A percentile compares a stretch with the other conserved stretches of the same genome.
phyloP scores from a whole-genome alignment of 2,797 vertebrate species.

The Tinamus major region DNA sequence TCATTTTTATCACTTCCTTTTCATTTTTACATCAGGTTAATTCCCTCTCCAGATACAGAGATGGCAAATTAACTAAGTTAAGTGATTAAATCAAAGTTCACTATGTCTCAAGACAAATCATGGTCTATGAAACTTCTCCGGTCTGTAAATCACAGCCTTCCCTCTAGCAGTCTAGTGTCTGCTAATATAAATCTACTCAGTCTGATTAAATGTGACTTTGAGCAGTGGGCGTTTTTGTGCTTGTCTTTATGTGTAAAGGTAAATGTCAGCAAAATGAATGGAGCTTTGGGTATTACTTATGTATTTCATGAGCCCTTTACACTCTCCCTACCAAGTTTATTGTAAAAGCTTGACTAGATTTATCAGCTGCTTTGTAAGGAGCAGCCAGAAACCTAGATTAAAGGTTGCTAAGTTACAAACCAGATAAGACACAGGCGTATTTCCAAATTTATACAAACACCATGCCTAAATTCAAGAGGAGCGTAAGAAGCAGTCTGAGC shows the following conservation, averaged over 20 bases:
- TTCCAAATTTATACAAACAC: conserved; percentile 71
- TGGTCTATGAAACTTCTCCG: neutral
- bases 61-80: conserved; percentile 7
- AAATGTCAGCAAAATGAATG: conserved; percentile 47
- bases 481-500: neutral
- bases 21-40: conserved; percentile 11
- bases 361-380: conserved; percentile 58
- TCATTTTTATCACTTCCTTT: conserved; percentile 11
- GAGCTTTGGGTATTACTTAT: conserved; percentile 45
- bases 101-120: neutral
- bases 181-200: conserved; percentile 40
- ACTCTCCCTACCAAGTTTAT: conserved; percentile 21
- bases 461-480: conserved; percentile 61
- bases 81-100: conserved; percentile 6
- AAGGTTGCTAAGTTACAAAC: conserved; percentile 78
- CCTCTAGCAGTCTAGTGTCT: conserved; percentile 31
- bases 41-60: neutral
- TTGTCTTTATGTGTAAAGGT: conserved; percentile 49
- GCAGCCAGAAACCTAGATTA: conserved; percentile 65
- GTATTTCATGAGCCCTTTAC: conserved; percentile 23
- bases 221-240: conserved; percentile 51
- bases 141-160: conserved; percentile 35
- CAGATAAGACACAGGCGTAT: conserved; percentile 63
- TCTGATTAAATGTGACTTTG: conserved; percentile 64
- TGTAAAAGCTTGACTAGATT: conserved; percentile 44